Evolutionary conservation across 2,113 vertebrate genomes (phyloP).

Genomic region (Alexandromys fortis): DNA sequence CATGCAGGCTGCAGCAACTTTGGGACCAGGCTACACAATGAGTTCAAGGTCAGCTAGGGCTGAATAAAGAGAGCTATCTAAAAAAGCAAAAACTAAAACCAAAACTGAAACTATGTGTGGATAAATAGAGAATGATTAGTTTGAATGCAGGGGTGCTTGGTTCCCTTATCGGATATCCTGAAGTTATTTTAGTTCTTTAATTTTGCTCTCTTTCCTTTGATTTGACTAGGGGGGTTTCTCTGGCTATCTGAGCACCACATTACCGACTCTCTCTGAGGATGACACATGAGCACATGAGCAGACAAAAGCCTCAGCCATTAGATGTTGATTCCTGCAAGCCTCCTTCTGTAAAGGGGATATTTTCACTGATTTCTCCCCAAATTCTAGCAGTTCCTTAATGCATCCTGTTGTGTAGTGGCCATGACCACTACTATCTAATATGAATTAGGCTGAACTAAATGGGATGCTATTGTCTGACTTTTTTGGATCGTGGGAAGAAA

Average conservation of each 20-base stretch:
- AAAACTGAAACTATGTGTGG: background rate
- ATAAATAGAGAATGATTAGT: background rate
- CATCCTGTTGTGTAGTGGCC: background rate
- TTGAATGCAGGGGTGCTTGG: constrained; percentile 16
- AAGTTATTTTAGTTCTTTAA: background rate
- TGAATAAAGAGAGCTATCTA: background rate
- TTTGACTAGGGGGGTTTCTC: background rate
- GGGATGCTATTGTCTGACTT: background rate
- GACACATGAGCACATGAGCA: background rate
- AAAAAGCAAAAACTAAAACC: background rate
- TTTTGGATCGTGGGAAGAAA: constrained; percentile 2
- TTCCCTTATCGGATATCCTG: background rate
- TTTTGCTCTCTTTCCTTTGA: constrained; percentile 46
- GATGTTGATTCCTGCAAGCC: background rate
- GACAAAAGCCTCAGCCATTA: constrained; percentile 18
- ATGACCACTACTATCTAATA: background rate
- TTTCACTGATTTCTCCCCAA: constrained; percentile 15
- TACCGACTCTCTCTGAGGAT: constrained; percentile 14
- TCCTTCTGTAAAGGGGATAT: background rate
- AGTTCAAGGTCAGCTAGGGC: background rate
- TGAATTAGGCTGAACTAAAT: constrained; percentile 8
- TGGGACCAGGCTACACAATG: background rate
- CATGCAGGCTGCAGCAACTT: background rate
- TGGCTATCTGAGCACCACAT: background rate
- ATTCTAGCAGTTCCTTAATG: constrained; percentile 13